Evolutionary conservation across 2,888 invertebrate species (phyloP).

Genomic region (Drosophila eohydei): DNA sequence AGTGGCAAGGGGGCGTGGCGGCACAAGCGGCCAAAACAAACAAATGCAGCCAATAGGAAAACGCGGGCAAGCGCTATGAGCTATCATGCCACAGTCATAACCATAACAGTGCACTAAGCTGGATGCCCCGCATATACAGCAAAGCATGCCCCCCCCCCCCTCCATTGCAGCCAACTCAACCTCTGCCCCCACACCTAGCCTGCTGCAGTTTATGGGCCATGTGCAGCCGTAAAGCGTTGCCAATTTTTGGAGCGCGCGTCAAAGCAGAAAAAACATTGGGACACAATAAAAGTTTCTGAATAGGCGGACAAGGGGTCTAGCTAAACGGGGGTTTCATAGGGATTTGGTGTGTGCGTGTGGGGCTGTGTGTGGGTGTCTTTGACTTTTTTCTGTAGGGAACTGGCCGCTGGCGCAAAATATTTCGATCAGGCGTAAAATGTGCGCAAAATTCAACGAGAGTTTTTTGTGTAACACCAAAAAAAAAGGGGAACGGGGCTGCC

Average conservation of each 20-base stretch:
- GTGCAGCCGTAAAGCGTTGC: constrained; percentile 64
- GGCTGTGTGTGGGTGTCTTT: constrained; percentile 39
- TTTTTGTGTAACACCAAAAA: constrained; percentile 51
- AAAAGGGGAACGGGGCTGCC: neutral
- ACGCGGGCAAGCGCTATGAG: constrained; percentile 46
- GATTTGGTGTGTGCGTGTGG: constrained; percentile 2
- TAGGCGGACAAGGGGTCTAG: constrained; percentile 7
- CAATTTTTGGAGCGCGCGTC: constrained; percentile 76
- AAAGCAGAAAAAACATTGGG: constrained; percentile 78
- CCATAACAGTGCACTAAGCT: constrained; percentile 66
- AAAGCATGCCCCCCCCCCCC: neutral
- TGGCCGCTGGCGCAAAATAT: constrained; percentile 70
- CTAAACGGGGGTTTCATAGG: constrained; percentile 5
- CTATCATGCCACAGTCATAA: constrained; percentile 67
- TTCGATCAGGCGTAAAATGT: constrained; percentile 84
- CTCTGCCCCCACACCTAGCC: neutral
- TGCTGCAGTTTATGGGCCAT: constrained; percentile 34
- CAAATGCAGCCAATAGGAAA: constrained; percentile 75
- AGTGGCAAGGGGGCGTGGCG: constrained; percentile 15
- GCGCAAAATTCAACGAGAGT: constrained; percentile 81
- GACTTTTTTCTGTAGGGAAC: constrained; percentile 61
- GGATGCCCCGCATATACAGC: constrained; percentile 2
- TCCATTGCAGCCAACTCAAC: neutral
- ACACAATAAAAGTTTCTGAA: constrained; percentile 71
- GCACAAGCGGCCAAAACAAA: constrained; percentile 56